Percentiles rank a stretch among this genome's conserved stretches.
Evolutionary conservation across 2,113 vertebrate species (phyloP).

Genomic region (Monarcha castaneiventris): DNA sequence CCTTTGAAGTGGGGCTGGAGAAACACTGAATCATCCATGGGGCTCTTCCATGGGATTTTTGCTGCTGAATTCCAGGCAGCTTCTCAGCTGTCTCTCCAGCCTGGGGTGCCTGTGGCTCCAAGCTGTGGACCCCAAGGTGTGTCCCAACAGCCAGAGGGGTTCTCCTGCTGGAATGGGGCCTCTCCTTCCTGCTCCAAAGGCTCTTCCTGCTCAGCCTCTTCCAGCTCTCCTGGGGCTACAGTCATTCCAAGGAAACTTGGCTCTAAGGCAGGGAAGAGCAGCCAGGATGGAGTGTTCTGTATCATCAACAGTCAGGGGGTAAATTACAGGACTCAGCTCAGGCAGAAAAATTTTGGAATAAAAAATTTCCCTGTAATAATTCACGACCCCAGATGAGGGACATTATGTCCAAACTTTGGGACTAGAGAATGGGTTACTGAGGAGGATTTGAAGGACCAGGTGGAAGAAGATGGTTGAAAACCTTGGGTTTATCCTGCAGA

Average conservation of each 20-base stretch:
- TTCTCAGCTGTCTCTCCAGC: not conserved
- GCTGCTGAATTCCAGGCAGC: not conserved
- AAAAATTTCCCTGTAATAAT: conserved; percentile 22
- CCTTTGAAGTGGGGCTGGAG: not conserved
- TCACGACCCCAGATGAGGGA: not conserved
- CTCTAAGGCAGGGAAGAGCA: not conserved
- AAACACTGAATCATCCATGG: not conserved
- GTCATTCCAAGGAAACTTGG: not conserved
- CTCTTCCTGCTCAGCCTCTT: not conserved
- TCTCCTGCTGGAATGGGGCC: not conserved
- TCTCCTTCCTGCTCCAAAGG: not conserved
- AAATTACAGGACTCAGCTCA: not conserved
- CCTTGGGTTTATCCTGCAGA: not conserved
- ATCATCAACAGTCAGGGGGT: not conserved
- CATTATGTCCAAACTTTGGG: not conserved
- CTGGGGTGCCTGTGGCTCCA: not conserved
- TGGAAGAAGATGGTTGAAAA: not conserved
- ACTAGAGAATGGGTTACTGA: not conserved
- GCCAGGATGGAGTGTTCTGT: not conserved
- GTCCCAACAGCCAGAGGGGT: rapidly evolving
- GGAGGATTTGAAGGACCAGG: not conserved
- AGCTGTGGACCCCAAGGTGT: not conserved
- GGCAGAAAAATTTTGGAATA: not conserved
- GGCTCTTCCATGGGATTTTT: not conserved
- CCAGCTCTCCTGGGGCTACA: not conserved